Evolutionary conservation across 2,113 vertebrate species (phyloP), one percentile per base, ranked within the genome.

Genomic region (Engraulis encrasicolus): DNA sequence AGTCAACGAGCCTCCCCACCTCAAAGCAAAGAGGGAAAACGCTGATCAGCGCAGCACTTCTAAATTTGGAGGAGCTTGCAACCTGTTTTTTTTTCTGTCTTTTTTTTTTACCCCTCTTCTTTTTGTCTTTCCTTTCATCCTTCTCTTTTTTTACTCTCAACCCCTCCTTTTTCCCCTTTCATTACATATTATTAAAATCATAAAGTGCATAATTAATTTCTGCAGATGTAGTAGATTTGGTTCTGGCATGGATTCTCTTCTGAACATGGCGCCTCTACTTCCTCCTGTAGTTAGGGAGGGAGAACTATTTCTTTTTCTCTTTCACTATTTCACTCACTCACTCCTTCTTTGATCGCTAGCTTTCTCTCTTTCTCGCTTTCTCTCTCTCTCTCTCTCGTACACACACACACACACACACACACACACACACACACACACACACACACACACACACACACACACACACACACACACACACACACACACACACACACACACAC

Each of bases 121-220:
- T 80, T 86, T 92, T 83, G 40, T 45, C 40, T 45, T 45, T 45
- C 3, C 9, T 45, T 5, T 45, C 9, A 45, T 45, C 40, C 3
- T 5, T 45, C 9, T 45, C 40, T 45, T 45, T 45, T 45, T 45
- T 45, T 45, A 45, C 40, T 45, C 40, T 9, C 40, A 50, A 36
- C 77, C 34, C 27, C 45, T 81, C 74, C 66, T 34, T 74, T 15
- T 74, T 14, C 83, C 20, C 50, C 45, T 85, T 89, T 89, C 85
- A 81, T 86, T 92, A 84, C 85, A 82, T 90, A 87, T 89, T 89
- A 92, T 91, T 87, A 89, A 86, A 88, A 88, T 87, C 89, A 92
- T 93, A 93, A 94, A 94, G 92, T 85, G 90, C 90, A 94, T 94
- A 89, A 92, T 92, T 93, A 92, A 93, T 93, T 93, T 91, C 81